Evolutionary conservation across 1,140 invertebrate species (phyloP).

Genomic region (Dinoponera quadriceps): DNA sequence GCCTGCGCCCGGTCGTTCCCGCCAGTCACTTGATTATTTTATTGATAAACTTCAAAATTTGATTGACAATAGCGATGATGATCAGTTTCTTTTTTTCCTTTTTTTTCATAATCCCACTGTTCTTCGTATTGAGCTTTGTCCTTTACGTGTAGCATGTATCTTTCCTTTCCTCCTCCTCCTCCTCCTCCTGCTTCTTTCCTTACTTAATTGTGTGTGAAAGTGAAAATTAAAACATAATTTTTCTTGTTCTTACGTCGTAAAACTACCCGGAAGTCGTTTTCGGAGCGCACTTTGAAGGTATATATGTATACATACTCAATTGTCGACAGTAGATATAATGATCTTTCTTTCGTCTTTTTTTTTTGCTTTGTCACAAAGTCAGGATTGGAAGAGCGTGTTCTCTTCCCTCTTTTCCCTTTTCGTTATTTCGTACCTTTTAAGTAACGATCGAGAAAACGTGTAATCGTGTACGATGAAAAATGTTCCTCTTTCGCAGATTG

Average conservation of each 20-base stretch:
- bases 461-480: constrained; percentile 53
- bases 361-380: constrained; percentile 35
- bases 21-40: constrained; percentile 70
- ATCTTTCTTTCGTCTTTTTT: too few species aligned
- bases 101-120: too few species aligned
- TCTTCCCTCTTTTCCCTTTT: constrained; percentile 8
- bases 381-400: constrained; percentile 40
- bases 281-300: constrained; percentile 42
- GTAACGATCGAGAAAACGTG: constrained; percentile 28
- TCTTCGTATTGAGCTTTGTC: constrained; percentile 57
- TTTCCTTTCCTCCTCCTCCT: constrained; percentile 24
- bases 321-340: constrained; percentile 39
- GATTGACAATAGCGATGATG: constrained; percentile 77
- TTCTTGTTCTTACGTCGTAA: constrained; percentile 48
- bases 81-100: constrained; percentile 56
- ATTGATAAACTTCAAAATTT: constrained; percentile 74
- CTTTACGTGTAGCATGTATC: neutral
- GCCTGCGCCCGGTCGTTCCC: constrained; percentile 73
- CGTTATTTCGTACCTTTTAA: neutral
- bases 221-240: constrained; percentile 69
- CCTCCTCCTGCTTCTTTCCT: too few species aligned
- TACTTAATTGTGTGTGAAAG: constrained; percentile 60
- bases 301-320: constrained; percentile 41
- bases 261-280: constrained; percentile 73
- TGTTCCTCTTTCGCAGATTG: constrained; percentile 59